Evolutionary conservation across 2,888 invertebrate genomes (phyloP).

Genomic region (Melolontha melolontha): DNA sequence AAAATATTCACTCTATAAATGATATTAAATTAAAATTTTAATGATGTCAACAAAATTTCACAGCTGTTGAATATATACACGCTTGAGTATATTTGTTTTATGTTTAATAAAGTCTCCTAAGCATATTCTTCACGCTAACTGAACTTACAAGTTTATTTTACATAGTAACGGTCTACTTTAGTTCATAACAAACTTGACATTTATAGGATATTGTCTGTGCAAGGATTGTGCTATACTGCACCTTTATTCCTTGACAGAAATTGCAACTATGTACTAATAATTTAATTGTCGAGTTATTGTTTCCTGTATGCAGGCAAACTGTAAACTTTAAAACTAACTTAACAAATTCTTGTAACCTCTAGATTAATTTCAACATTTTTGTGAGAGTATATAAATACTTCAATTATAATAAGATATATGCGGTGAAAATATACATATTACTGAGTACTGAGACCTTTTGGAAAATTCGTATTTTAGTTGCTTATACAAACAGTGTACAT

Average conservation of each 20-base stretch:
- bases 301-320: slow-evolving; percentile 1
- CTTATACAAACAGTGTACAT: no score
- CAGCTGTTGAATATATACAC: no score
- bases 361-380: slow-evolving; percentile 18
- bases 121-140: slow-evolving; percentile 21
- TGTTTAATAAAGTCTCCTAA: slow-evolving; percentile 27
- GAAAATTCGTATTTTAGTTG: no score
- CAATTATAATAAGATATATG: no score
- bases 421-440: no score
- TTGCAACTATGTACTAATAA: slow-evolving; percentile 37
- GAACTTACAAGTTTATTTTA: slow-evolving; percentile 15
- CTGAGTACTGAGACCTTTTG: no score
- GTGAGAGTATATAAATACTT: no score
- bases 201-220: slow-evolving; percentile 22
- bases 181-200: slow-evolving; percentile 34
- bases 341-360: slow-evolving; percentile 4
- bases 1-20: no score
- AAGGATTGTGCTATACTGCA: background rate
- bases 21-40: no score
- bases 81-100: slow-evolving; percentile 2
- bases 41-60: no score
- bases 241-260: background rate
- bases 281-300: slow-evolving; percentile 32
- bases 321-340: slow-evolving; percentile 23
- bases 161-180: slow-evolving; percentile 17